Conservation (phyloP, 1,140 invertebrate species). For the Ptiloglossa arizonensis region DNA sequence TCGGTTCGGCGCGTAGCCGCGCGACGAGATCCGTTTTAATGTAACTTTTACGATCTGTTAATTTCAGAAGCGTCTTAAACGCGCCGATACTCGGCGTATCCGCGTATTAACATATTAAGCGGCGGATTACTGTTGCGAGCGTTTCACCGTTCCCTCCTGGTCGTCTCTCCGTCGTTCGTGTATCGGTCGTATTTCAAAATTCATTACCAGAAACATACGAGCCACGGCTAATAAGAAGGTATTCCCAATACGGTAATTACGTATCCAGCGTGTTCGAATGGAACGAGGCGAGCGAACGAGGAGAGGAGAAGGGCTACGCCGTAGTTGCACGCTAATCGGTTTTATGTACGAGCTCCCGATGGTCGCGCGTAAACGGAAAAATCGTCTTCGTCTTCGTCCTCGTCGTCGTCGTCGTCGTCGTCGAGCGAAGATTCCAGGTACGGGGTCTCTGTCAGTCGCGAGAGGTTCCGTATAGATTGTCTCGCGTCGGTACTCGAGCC, state of each 20-base stretch:
- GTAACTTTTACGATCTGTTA: slow-evolving; percentile 56
- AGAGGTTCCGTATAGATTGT: too few species aligned
- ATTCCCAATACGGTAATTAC: slow-evolving; percentile 36
- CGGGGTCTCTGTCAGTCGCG: too few species aligned
- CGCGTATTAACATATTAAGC: slow-evolving; percentile 46
- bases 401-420: too few species aligned
- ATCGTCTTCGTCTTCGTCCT: background rate
- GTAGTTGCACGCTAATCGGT: slow-evolving; percentile 37
- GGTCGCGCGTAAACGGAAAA: slow-evolving; percentile 34
- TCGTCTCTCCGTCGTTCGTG: background rate
- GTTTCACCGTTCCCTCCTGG: background rate
- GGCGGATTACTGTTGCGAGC: background rate
- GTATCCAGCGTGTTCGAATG: slow-evolving; percentile 8
- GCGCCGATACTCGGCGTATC: background rate
- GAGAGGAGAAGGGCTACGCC: too few species aligned
- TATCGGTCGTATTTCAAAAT: slow-evolving; percentile 30
- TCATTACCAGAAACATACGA: slow-evolving; percentile 40
- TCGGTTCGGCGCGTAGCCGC: background rate
- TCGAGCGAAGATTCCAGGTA: too few species aligned
- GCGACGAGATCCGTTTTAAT: slow-evolving; percentile 15
- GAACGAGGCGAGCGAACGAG: too few species aligned
- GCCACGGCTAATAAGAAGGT: slow-evolving; percentile 31
- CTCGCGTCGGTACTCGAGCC: too few species aligned
- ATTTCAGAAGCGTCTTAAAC: slow-evolving; percentile 35
- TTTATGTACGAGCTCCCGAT: slow-evolving; percentile 9